A percentile compares a stretch with the other conserved stretches of the same genome.
phyloP scores from a whole-genome alignment of 2,797 vertebrate genomes.

The Enteromius afrohamiltoni region DNA sequence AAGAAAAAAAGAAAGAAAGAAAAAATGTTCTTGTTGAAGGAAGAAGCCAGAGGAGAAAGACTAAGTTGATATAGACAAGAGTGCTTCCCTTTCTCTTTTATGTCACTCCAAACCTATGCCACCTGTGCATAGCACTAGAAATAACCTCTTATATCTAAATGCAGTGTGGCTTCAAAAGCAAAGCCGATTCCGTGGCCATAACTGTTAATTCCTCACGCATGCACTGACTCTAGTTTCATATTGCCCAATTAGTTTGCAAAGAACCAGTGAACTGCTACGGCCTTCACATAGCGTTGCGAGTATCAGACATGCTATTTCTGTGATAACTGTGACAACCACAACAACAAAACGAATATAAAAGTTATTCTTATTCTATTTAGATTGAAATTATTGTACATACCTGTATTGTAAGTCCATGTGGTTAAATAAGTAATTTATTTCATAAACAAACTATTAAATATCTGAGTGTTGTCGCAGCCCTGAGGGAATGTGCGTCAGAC shows the following conservation, averaged over 20 bases:
- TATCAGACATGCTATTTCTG: background rate
- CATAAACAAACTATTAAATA: conserved; percentile 46
- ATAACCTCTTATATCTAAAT: conserved; percentile 32
- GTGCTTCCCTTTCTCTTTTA: background rate
- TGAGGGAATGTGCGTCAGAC: conserved; percentile 35
- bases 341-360: background rate
- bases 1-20: background rate
- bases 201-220: conserved; percentile 9
- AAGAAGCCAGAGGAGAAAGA: background rate
- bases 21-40: background rate
- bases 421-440: conserved; percentile 35
- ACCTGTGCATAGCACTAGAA: conserved; percentile 27
- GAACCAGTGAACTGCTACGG: background rate
- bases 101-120: conserved; percentile 9
- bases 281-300: background rate
- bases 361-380: background rate
- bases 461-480: conserved; percentile 5
- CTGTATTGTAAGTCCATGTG: background rate
- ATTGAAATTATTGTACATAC: background rate
- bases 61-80: background rate
- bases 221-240: conserved; percentile 12
- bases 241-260: conserved; percentile 5
- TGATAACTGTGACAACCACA: background rate
- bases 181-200: background rate
- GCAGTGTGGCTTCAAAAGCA: conserved; percentile 16